These are phyloP conservation scores for Emydura subglobosa DNA, from an alignment of 2,113 vertebrate species.

Conservation along the genomic window DNA sequence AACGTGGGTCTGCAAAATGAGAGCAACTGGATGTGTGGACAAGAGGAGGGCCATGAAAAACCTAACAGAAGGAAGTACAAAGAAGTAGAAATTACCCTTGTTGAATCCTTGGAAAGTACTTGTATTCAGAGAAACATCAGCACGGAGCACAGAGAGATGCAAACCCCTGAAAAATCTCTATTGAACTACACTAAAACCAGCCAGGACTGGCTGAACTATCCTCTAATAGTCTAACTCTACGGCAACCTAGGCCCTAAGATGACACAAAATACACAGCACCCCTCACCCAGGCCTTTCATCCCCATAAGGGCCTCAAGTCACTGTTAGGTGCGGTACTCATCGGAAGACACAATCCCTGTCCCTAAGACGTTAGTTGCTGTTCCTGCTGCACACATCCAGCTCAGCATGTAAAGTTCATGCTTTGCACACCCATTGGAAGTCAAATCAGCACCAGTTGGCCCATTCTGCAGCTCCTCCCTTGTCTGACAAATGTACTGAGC, in stretches of 20 bases:
- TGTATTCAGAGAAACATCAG: too few relatives aligned
- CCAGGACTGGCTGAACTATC: too few relatives aligned
- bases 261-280: background rate
- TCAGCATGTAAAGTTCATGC: background rate
- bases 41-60: background rate
- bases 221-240: too few relatives aligned
- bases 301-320: background rate
- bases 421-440: background rate
- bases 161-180: too few relatives aligned
- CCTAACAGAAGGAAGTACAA: rapidly evolving
- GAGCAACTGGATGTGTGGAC: background rate
- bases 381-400: background rate
- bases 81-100: background rate
- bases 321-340: rapidly evolving
- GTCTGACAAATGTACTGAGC: background rate
- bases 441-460: rapidly evolving
- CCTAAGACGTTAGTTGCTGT: background rate
- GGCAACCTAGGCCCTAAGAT: too few relatives aligned
- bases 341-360: background rate
- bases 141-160: too few relatives aligned
- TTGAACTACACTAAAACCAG: too few relatives aligned
- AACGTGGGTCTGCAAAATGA: background rate
- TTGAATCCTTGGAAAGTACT: too few relatives aligned
- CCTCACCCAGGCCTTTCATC: background rate
- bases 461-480: rapidly evolving